Conservation (phyloP, 2,113 vertebrate genomes). For the Nyctibius bracteatus region DNA sequence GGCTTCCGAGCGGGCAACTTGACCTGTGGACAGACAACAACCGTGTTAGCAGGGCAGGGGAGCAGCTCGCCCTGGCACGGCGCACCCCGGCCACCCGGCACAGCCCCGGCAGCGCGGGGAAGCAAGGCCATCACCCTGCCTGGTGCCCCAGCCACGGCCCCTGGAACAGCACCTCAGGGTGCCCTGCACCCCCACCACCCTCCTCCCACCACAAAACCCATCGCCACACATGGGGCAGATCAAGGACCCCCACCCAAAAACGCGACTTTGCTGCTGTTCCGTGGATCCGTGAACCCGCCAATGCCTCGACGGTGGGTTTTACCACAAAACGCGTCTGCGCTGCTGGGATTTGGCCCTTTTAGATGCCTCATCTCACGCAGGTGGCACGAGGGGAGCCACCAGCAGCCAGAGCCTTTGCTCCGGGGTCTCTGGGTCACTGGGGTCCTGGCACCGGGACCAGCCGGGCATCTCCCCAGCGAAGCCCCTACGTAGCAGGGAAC, state of each 20-base stretch:
- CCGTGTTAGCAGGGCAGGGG: not conserved
- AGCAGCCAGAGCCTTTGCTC: not conserved
- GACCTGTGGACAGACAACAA: constrained; percentile 70
- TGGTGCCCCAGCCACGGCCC: rapidly evolving
- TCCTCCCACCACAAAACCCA: not conserved
- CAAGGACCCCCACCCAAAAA: not conserved
- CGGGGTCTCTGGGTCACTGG: rapidly evolving
- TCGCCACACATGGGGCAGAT: rapidly evolving
- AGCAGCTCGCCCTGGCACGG: rapidly evolving
- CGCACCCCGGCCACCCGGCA: rapidly evolving
- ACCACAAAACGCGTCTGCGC: rapidly evolving
- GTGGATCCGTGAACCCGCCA: rapidly evolving
- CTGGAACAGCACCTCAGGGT: rapidly evolving
- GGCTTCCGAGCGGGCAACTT: constrained; percentile 74
- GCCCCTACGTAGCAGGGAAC: not conserved
- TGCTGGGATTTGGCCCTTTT: not conserved
- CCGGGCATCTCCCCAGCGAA: not conserved
- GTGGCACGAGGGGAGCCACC: rapidly evolving
- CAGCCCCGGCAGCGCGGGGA: rapidly evolving
- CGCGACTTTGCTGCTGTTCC: rapidly evolving
- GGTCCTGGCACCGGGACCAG: rapidly evolving
- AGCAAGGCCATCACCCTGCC: rapidly evolving
- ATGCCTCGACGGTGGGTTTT: rapidly evolving
- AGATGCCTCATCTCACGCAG: not conserved
- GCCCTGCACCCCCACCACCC: rapidly evolving